Conservation (phyloP, 2,888 invertebrate genomes). For the Drosophila anomalata region DNA sequence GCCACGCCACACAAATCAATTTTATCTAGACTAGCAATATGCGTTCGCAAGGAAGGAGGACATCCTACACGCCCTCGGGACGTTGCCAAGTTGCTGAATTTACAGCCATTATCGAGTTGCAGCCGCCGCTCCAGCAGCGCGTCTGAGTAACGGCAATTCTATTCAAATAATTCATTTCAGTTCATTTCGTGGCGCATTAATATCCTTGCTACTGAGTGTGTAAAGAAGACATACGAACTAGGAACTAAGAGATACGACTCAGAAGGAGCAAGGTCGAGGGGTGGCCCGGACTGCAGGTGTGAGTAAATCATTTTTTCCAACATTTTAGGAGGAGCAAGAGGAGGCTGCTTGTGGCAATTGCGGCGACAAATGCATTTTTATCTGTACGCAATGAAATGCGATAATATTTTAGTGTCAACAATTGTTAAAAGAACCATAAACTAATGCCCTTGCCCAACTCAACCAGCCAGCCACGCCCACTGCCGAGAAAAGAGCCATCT, state of each 20-base stretch:
- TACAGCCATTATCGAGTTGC: slow-evolving; percentile 74
- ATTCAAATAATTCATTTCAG: slow-evolving; percentile 82
- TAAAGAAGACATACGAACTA: slow-evolving; percentile 75
- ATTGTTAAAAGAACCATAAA: slow-evolving; percentile 82
- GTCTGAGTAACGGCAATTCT: slow-evolving; percentile 69
- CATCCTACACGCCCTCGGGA: slow-evolving; percentile 33
- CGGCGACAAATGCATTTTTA: slow-evolving; percentile 80
- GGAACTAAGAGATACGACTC: slow-evolving; percentile 33
- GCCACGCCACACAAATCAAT: slow-evolving; percentile 76
- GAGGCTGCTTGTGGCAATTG: slow-evolving; percentile 69
- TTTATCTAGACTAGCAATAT: slow-evolving; percentile 79
- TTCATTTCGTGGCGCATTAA: slow-evolving; percentile 79
- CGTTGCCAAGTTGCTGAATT: slow-evolving; percentile 58
- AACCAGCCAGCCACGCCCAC: slow-evolving; percentile 33
- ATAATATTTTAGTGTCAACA: slow-evolving; percentile 83
- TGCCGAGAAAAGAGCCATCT: slow-evolving; percentile 57
- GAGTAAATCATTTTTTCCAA: slow-evolving; percentile 70
- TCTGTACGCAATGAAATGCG: slow-evolving; percentile 80
- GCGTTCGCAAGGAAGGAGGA: slow-evolving; percentile 63
- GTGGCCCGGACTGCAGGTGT: slow-evolving; percentile 62
- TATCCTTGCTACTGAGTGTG: slow-evolving; percentile 74
- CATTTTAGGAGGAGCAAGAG: slow-evolving; percentile 6
- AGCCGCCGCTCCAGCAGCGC: slow-evolving; percentile 38
- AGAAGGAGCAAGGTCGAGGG: slow-evolving; percentile 4
- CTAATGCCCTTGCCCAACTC: slow-evolving; percentile 63